Percentiles rank a stretch among this genome's conserved stretches.
Evolutionary conservation across 2,888 invertebrate species (phyloP).

Genomic region (Ypsolopha scabrella): DNA sequence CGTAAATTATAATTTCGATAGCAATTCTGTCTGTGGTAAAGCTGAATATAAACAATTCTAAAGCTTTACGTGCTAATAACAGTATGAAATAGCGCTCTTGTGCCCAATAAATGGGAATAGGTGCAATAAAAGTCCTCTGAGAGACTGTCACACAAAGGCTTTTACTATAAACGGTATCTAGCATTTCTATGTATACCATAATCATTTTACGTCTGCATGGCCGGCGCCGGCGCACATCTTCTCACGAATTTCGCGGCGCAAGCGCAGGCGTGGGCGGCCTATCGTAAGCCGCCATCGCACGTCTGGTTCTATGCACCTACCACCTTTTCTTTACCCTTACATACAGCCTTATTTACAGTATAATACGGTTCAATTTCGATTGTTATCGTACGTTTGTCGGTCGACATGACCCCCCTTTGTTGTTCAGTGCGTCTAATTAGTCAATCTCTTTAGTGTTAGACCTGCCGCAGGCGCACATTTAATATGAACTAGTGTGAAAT

Average conservation of each 20-base stretch:
- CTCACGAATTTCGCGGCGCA: constrained; percentile 66
- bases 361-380: too few relatives aligned
- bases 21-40: too few relatives aligned
- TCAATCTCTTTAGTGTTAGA: constrained; percentile 63
- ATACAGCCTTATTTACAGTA: too few relatives aligned
- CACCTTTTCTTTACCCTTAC: too few relatives aligned
- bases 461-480: constrained; percentile 46
- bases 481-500: constrained; percentile 49
- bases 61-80: too few relatives aligned
- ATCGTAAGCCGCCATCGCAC: constrained; percentile 58
- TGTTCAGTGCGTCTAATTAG: constrained; percentile 66
- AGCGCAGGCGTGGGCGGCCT: constrained; percentile 63
- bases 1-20: too few relatives aligned
- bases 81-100: too few relatives aligned
- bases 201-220: constrained; percentile 4
- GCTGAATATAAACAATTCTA: too few relatives aligned
- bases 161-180: not conserved
- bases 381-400: constrained; percentile 17
- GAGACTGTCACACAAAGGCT: not conserved
- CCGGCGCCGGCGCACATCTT: constrained; percentile 46
- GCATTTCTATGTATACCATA: not conserved
- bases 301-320: constrained; percentile 29
- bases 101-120: too few relatives aligned
- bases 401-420: constrained; percentile 44
- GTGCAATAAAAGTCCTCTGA: not conserved